A percentile compares a stretch with the other conserved stretches of the same genome.
Evolutionary conservation across 2,888 invertebrate genomes (phyloP).

Genomic region (Lasioglossum marginatum): DNA sequence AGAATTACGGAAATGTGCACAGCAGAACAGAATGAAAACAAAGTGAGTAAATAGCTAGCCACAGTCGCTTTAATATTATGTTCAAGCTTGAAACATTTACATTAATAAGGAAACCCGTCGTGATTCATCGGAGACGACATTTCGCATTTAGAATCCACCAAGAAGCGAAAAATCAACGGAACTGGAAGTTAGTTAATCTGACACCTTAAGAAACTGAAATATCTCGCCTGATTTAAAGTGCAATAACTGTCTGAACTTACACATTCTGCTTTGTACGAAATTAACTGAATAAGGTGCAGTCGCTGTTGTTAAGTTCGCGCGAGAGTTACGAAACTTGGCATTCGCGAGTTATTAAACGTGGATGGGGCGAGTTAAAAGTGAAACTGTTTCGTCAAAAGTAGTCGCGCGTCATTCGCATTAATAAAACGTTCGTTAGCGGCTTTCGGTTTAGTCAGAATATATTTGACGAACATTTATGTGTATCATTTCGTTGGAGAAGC

Average conservation of each 20-base stretch:
- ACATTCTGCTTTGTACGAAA: neutral
- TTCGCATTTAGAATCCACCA: neutral
- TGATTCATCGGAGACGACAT: neutral
- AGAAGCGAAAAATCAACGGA: conserved; percentile 1
- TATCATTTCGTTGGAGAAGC: neutral
- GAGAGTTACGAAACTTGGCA: neutral
- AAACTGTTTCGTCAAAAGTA: neutral
- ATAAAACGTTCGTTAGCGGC: neutral
- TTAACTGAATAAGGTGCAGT: conserved; percentile 13
- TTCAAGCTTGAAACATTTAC: neutral
- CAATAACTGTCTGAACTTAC: conserved; percentile 20
- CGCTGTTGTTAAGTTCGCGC: neutral
- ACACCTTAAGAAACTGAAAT: neutral
- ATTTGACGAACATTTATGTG: neutral
- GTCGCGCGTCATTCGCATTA: neutral
- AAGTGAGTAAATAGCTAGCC: too few species aligned
- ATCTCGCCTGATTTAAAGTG: conserved; percentile 18
- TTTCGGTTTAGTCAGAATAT: neutral
- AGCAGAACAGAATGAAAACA: too few species aligned
- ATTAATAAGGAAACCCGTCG: neutral
- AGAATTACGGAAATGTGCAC: too few species aligned
- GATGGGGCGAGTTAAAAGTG: neutral
- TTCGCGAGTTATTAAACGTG: neutral
- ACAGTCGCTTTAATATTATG: neutral
- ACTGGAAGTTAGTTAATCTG: conserved; percentile 3